phyloP scores from a whole-genome alignment of 2,113 vertebrate species.

The Pongo abelii region DNA sequence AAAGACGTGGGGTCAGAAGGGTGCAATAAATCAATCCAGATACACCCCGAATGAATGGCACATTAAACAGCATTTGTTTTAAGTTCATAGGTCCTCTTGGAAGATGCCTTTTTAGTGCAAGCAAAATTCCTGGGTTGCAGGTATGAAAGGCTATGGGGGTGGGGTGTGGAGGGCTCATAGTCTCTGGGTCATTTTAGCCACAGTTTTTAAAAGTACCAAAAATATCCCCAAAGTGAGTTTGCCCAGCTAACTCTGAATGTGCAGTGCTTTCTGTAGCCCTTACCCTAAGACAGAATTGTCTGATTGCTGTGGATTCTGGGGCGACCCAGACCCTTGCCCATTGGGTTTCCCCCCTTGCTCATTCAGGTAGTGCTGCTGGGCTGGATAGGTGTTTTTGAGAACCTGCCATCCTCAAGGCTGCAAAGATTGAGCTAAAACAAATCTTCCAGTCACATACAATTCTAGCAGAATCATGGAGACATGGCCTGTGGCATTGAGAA shows the following conservation, averaged over 20 bases:
- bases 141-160: slow-evolving; percentile 64
- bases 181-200: slow-evolving; percentile 16
- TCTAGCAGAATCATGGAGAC: not conserved
- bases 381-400: slow-evolving; percentile 47
- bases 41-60: slow-evolving; percentile 84
- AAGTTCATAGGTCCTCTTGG: slow-evolving; percentile 82
- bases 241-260: not conserved
- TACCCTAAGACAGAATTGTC: not conserved
- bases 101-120: slow-evolving; percentile 80
- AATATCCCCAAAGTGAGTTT: slow-evolving; percentile 13
- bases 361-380: not conserved
- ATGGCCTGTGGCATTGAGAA: not conserved
- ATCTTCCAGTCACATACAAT: not conserved
- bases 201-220: not conserved
- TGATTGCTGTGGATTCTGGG: not conserved
- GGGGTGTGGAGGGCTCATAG: not conserved
- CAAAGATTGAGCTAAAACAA: slow-evolving; percentile 44
- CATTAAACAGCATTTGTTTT: slow-evolving; percentile 86
- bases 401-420: not conserved
- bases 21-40: slow-evolving; percentile 86
- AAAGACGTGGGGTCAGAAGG: slow-evolving; percentile 83
- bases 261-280: not conserved
- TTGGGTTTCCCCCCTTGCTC: not conserved
- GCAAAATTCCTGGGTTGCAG: slow-evolving; percentile 75
- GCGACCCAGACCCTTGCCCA: not conserved